Conservation (phyloP, 2,797 vertebrate genomes). For the Sebastes reedi region DNA sequence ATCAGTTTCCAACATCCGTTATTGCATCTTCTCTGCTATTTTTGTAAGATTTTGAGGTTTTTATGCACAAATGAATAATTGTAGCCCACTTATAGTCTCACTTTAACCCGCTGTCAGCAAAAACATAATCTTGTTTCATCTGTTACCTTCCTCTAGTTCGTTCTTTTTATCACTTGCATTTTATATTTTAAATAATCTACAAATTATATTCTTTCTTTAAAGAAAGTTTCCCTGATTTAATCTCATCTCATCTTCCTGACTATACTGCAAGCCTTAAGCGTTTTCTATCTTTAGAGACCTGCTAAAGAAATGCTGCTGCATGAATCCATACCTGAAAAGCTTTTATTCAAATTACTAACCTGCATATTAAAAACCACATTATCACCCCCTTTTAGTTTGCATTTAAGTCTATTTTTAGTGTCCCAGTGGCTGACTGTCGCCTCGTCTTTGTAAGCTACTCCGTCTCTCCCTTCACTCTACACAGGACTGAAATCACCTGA, state of each 20-base stretch:
- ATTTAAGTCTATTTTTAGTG: slow-evolving; percentile 20
- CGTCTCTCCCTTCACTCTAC: slow-evolving; percentile 1
- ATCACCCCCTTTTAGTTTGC: slow-evolving; percentile 3
- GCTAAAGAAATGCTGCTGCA: not conserved
- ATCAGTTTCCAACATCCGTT: no score
- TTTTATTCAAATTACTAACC: slow-evolving; percentile 6
- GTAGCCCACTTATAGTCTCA: not conserved
- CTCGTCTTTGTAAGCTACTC: not conserved
- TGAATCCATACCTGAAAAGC: slow-evolving; percentile 15
- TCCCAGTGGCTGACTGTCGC: not conserved
- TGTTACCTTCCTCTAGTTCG: not conserved
- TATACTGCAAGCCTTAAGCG: not conserved
- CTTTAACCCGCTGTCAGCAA: not conserved
- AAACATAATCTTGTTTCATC: not conserved
- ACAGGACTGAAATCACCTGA: slow-evolving; percentile 42
- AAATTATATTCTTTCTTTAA: not conserved
- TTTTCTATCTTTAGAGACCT: not conserved
- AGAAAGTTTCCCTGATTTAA: not conserved
- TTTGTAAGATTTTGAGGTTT: no score
- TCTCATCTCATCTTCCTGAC: not conserved
- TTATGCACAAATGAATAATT: no score
- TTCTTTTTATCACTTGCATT: not conserved
- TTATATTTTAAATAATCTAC: not conserved
- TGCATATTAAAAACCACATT: slow-evolving; percentile 35
- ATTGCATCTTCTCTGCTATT: no score